Base-by-base conservation (phyloP, 2,797 vertebrate genomes). In the Morelia viridis region DNA sequence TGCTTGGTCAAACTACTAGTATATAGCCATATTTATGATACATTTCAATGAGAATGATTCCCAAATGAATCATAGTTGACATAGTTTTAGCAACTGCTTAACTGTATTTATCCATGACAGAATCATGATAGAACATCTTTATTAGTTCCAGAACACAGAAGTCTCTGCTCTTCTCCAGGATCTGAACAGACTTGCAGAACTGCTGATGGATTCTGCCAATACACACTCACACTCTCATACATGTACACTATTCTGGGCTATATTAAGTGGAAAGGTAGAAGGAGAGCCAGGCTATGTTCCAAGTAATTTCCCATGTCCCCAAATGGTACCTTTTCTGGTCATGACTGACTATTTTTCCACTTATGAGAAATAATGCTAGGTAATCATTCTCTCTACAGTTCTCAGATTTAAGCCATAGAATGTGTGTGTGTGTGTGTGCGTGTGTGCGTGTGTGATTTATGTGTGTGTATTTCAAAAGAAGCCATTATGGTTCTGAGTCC, bases 1-100 rank as follows among this genome's bases (percentile, higher is more conserved):
- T 93, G 15, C 28, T 86, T 94, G 87, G 86, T 95, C 84, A 92
- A 50, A 76, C 24, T 92, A 64, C 92, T 92, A 26, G 50, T 68
- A 93, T 68, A 92, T 88, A 90, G 58, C 94, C 53, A 93, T 7
- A 24, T 28, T 93, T 93, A 76, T 24, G 50, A 92, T 57, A 17
- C 71, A 92, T 87, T 92, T 93, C 58, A 94, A 95, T 89, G 93
- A 94, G 92, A 95, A 60, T 26, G 90, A 35, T 3, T 87, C 85
- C 86, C 85, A 92, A 95, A 90, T 95, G 89, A 91, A 46, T 28
- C 62, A 91, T 86, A 28, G 19, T 84, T 93, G 68, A 89, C 22
- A 94, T 95, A 91, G 71, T 53, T 90, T 94, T 91, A 87, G 35
- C 58, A 95, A 56, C 4, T 46, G 41, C 22, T 68, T 91, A 88